Base-by-base conservation (phyloP, 1,140 invertebrate species). In the Hetaerina americana region DNA sequence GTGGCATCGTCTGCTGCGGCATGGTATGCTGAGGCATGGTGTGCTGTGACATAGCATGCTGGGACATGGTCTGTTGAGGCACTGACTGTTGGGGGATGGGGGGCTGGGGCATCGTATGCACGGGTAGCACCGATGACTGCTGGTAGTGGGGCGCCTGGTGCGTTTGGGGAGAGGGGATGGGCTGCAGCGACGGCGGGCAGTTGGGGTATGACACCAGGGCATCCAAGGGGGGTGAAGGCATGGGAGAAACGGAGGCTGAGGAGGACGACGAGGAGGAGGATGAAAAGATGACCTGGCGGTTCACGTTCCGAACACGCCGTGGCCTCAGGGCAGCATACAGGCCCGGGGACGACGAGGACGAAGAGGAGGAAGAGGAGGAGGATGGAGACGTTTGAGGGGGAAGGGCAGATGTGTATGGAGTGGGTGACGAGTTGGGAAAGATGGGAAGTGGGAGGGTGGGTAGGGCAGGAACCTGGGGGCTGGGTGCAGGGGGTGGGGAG, bases 401-500 rank as follows among this genome's bases (percentile, higher is more conserved):
- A n/a, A n/a, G 10, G 18, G 18, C 6, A 57, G 40, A 57, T 1
- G 40, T 18, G 22, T 10, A 57, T 3, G 40, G 40, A 57, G 10
- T n/a, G 2, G 40, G 40, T 18, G 40, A 57, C 22, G 2, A 5
- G 2, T 12, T 10, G 2, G 40, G 40, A 57, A 5, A 10, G 40
- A n/a, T 1, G 22, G 40, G 22, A 12, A 57, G 3, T 3, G 40
- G 40, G 15, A 40, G 6, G 31, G 31, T 8, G 6, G 22, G 40
- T 12, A 57, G 40, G 10, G 40, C 15, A 57, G 40, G 15, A 12
- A 57, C 40, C 22, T 57, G 40, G 22, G 40, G 22, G 40, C 22
- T 57, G 1, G 67, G 67, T 1, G 67, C 22, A n/a, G 40, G 15
- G 22, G 85, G 85, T 26, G 85, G 85, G 3, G 85, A 85, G 5